Percentiles rank a stretch among this genome's conserved stretches.
phyloP scores from a whole-genome alignment of 1,140 invertebrate species.

The Bombus sibiricus region DNA sequence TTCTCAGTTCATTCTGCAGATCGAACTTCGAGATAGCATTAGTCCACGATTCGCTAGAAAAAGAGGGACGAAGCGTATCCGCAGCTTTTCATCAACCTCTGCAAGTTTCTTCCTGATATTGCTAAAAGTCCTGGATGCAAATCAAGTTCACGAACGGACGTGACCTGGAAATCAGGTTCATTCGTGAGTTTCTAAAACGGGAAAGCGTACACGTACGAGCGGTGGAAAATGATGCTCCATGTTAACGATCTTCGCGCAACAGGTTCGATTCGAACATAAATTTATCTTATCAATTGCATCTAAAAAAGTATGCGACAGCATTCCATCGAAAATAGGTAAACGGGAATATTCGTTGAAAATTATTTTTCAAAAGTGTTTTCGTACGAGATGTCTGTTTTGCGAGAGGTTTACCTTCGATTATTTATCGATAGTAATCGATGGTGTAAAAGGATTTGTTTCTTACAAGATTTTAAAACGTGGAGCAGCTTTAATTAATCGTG shows the following conservation, averaged over 20 bases:
- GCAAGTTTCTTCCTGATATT: constrained; percentile 1
- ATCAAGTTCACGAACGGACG: constrained; percentile 40
- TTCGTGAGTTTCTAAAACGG: constrained; percentile 5
- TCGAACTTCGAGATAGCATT: constrained; percentile 7
- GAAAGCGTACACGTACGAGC: neutral
- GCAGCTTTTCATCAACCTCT: neutral
- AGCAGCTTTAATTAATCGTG: too few relatives aligned
- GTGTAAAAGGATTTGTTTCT: too few relatives aligned
- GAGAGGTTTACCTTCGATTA: neutral
- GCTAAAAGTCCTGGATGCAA: constrained; percentile 40
- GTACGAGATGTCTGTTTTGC: too few relatives aligned
- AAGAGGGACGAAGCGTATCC: neutral
- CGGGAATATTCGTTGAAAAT: neutral
- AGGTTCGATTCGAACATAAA: constrained; percentile 48
- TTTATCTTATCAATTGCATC: neutral
- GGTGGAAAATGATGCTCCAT: neutral
- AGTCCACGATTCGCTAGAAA: constrained; percentile 2
- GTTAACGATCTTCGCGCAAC: constrained; percentile 39
- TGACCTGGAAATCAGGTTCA: constrained; percentile 50
- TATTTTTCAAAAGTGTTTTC: too few relatives aligned
- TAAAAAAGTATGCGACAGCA: neutral
- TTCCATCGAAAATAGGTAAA: neutral
- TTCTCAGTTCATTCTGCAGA: neutral
- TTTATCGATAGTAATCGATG: neutral
- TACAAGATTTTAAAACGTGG: too few relatives aligned